phyloP scores from a whole-genome alignment of 2,797 vertebrate genomes.

The Myotis pilosus region DNA sequence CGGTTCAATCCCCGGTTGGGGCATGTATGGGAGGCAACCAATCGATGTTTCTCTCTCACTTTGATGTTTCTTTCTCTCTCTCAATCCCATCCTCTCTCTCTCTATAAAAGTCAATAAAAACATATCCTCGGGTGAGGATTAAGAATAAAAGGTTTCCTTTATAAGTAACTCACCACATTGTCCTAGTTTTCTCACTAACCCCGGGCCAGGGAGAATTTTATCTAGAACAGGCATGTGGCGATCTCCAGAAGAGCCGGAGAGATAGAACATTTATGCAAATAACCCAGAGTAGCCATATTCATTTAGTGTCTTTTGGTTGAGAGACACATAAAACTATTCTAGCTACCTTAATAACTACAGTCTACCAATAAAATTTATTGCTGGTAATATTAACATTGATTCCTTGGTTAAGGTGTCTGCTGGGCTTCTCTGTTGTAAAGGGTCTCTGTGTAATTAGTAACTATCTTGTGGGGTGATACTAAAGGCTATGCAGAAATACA shows the following conservation, averaged over 20 bases:
- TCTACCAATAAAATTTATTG: neutral
- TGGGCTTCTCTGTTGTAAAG: neutral
- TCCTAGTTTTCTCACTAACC: neutral
- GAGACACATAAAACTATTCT: slow-evolving; percentile 2
- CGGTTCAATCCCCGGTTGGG: too few species aligned
- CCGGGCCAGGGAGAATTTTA: neutral
- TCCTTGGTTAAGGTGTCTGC: neutral
- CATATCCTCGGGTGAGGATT: too few species aligned
- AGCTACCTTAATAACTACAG: neutral
- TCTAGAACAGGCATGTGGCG: neutral
- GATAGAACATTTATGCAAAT: neutral
- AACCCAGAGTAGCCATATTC: neutral
- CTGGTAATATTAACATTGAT: neutral
- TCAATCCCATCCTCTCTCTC: too few species aligned
- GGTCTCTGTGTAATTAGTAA: neutral
- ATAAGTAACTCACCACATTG: neutral
- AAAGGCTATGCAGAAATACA: neutral
- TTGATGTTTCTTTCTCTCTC: too few species aligned
- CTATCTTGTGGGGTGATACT: neutral
- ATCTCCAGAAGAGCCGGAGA: neutral
- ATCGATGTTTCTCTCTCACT: too few species aligned
- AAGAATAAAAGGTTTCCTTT: neutral
- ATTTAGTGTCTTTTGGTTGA: neutral
- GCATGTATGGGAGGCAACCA: too few species aligned
- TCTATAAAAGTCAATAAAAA: too few species aligned